phyloP scores from a whole-genome alignment of 2,113 vertebrate genomes.

The Pluvialis apricaria region DNA sequence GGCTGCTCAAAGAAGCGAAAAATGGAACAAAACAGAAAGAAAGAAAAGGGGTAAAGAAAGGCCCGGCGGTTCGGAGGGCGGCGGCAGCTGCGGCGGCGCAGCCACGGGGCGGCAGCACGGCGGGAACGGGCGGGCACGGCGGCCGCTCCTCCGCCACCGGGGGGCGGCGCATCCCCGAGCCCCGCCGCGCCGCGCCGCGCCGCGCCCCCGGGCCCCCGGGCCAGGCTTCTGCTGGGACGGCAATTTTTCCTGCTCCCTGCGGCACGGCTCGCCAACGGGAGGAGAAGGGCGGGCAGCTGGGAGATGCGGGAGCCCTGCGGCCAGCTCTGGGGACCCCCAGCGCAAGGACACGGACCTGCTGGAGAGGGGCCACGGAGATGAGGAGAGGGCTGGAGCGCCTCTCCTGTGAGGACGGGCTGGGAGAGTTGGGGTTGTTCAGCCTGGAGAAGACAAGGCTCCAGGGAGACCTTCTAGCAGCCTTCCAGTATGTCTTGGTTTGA shows the following conservation, averaged over 20 bases:
- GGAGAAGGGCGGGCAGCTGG: background rate
- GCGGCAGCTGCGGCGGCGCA: too few species aligned
- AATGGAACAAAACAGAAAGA: background rate
- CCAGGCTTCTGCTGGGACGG: rapidly evolving
- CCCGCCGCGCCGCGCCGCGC: background rate
- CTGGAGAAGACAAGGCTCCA: background rate
- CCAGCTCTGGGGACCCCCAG: background rate
- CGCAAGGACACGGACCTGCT: background rate
- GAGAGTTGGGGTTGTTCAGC: background rate
- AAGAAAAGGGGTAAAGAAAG: background rate
- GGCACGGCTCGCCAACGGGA: rapidly evolving
- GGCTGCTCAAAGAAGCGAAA: background rate
- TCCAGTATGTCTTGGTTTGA: too few species aligned
- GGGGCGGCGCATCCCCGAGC: background rate
- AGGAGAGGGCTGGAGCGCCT: background rate
- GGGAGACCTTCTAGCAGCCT: background rate
- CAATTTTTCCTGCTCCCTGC: background rate
- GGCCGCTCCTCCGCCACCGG: background rate
- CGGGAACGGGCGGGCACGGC: background rate
- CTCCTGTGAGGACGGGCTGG: background rate
- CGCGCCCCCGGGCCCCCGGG: background rate
- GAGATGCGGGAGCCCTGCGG: background rate
- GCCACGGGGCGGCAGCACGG: background rate
- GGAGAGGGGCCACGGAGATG: too few species aligned
- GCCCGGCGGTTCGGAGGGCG: background rate